phyloP scores from a whole-genome alignment of 2,113 vertebrate species.

The Erythrolamprus reginae region DNA sequence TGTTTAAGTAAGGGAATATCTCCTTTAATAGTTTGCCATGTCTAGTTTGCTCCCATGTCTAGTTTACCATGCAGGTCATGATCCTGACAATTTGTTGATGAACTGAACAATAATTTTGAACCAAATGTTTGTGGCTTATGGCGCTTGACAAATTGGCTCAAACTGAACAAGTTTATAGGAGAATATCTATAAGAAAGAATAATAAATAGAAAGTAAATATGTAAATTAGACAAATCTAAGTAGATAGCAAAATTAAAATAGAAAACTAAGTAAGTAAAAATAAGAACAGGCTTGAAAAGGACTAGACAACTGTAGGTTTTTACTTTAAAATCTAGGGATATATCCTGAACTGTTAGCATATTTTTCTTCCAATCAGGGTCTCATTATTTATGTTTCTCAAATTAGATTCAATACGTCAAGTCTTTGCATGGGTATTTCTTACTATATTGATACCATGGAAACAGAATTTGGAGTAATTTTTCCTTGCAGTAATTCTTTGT shows the following conservation, averaged over 20 bases:
- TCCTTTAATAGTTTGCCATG: too few species aligned
- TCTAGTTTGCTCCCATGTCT: too few species aligned
- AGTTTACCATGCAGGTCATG: not conserved
- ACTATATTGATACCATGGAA: constrained; percentile 4
- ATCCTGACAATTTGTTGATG: not conserved
- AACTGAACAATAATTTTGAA: not conserved
- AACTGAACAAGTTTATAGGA: not conserved
- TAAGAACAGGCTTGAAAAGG: not conserved
- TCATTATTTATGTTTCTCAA: not conserved
- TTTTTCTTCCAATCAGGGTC: not conserved
- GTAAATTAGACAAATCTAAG: not conserved
- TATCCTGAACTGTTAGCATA: not conserved
- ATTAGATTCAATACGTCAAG: not conserved
- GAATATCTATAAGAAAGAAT: not conserved
- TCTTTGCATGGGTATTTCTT: not conserved
- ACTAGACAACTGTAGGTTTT: not conserved
- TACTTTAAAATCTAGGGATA: not conserved
- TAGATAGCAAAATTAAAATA: not conserved
- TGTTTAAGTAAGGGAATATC: not conserved
- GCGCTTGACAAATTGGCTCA: not conserved
- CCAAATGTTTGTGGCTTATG: not conserved
- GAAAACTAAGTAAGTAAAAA: not conserved
- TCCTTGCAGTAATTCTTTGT: not conserved
- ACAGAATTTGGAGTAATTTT: not conserved
- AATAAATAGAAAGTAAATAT: not conserved